These are phyloP conservation scores for Drosophila gunungcola DNA, from an alignment of 1,140 invertebrate genomes.

Conservation along the genomic window DNA sequence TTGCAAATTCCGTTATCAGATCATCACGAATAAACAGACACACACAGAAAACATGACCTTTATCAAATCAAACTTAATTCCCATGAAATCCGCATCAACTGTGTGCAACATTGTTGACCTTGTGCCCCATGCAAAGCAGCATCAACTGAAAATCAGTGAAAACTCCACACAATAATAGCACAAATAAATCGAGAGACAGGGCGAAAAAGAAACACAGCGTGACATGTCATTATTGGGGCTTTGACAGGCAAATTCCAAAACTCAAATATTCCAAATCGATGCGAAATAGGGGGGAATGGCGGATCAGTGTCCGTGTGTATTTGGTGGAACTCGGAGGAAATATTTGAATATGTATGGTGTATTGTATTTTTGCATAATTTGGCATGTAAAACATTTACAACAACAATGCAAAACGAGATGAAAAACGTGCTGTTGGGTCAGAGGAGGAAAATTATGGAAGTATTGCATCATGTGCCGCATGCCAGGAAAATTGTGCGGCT, in stretches of 20 bases:
- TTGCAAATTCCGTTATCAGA: conserved; percentile 53
- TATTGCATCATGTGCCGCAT: conserved; percentile 53
- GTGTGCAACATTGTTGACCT: conserved; percentile 59
- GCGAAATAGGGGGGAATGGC: neutral
- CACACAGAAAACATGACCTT: conserved; percentile 44
- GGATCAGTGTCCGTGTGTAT: conserved; percentile 27
- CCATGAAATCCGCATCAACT: conserved; percentile 56
- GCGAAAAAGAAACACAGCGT: conserved; percentile 35
- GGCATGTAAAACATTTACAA: conserved; percentile 81
- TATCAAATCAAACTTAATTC: conserved; percentile 63
- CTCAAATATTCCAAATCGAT: conserved; percentile 69
- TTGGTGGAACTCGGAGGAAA: conserved; percentile 32
- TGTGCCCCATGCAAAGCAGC: conserved; percentile 29
- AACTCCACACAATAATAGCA: conserved; percentile 26
- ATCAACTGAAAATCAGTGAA: conserved; percentile 31
- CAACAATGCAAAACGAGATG: conserved; percentile 48
- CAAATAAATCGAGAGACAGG: conserved; percentile 27
- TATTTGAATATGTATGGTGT: conserved; percentile 75
- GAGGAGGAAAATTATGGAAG: conserved; percentile 44
- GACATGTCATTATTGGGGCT: conserved; percentile 77
- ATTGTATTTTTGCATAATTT: conserved; percentile 81
- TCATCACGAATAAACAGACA: conserved; percentile 34
- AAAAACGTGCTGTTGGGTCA: conserved; percentile 31
- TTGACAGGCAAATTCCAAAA: conserved; percentile 72
- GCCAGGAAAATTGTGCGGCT: conserved; percentile 64